Evolutionary conservation across 2,113 vertebrate species (phyloP), one percentile per base, ranked within the genome.

Genomic region (Syngnathus typhle): DNA sequence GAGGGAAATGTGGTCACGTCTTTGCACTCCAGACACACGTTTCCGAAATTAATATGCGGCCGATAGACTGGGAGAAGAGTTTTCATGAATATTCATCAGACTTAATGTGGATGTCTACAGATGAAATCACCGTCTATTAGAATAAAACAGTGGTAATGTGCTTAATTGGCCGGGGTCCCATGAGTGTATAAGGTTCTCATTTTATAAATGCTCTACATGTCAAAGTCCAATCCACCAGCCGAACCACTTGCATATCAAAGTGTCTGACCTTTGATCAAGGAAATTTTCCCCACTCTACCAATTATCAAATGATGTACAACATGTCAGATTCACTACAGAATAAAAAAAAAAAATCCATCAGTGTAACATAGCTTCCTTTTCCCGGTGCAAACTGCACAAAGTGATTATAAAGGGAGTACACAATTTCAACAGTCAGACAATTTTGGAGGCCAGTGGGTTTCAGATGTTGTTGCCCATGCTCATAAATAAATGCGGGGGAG

Each of bases 31-130:
- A 82, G 82, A 81, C 86, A 69, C 84, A 68, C 67, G 59, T 79
- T 79, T 80, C 63, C 71, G 56, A 75, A 79, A 88, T 89, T 88
- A 89, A 89, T 84, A 89, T 89, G 83, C 86, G 7, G 79, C 86
- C 68, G 52, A 87, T 71, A 73, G 74, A 68, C 85, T 74, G 62
- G n/a, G 51, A 84, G 85, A 81, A 19, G 74, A 72, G 56, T 59
- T 49, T 47, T 67, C 70, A 88, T 91, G 82, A 85, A 91, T 91
- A 90, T 90, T 87, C 85, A 89, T 84, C 61, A 72, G 71, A 76
- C 82, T 82, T 81, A 85, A 87, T 86, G 82, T 84, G 83, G 83
- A 88, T 73, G 83, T 88, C 84, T 87, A 78, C 82, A 82, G 68
- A 84, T 69, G 37, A 84, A 87, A 87, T 85, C 77, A 80, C 78